phyloP scores from a whole-genome alignment of 2,113 vertebrate genomes.

The Connochaetes taurinus region DNA sequence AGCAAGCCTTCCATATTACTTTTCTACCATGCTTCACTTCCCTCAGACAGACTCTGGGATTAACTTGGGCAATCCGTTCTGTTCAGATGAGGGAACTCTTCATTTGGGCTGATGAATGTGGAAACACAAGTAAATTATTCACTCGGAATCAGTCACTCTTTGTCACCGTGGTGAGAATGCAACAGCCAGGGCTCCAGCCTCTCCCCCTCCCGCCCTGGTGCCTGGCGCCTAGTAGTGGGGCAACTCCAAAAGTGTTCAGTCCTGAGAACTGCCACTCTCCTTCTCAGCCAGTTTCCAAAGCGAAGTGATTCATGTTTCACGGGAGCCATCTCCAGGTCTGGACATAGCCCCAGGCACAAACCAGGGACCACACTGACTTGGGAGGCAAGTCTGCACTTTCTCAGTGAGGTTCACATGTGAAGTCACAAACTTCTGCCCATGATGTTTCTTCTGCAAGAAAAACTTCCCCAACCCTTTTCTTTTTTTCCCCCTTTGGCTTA shows the following conservation, averaged over 20 bases:
- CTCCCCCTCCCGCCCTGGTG: background rate
- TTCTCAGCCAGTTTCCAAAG: background rate
- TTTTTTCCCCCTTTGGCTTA: background rate
- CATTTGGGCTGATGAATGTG: constrained; percentile 39
- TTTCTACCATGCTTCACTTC: constrained; percentile 55
- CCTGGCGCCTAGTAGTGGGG: background rate
- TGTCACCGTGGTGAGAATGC: background rate
- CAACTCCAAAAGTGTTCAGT: background rate
- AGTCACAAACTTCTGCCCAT: background rate
- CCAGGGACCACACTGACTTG: too few relatives aligned
- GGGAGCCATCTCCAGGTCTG: background rate
- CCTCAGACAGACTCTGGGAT: constrained; percentile 55
- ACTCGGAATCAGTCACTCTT: background rate
- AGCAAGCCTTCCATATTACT: constrained; percentile 36
- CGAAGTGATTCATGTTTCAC: background rate
- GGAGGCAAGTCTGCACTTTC: background rate
- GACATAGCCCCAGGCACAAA: background rate
- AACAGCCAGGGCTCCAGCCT: background rate
- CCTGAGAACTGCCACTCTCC: background rate
- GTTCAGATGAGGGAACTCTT: constrained; percentile 47
- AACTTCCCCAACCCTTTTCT: background rate
- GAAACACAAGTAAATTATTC: constrained; percentile 48
- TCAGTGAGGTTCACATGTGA: background rate
- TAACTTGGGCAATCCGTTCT: constrained; percentile 39
- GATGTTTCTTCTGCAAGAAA: background rate